phyloP scores from a whole-genome alignment of 2,113 vertebrate genomes.

The Notiomystis cincta region DNA sequence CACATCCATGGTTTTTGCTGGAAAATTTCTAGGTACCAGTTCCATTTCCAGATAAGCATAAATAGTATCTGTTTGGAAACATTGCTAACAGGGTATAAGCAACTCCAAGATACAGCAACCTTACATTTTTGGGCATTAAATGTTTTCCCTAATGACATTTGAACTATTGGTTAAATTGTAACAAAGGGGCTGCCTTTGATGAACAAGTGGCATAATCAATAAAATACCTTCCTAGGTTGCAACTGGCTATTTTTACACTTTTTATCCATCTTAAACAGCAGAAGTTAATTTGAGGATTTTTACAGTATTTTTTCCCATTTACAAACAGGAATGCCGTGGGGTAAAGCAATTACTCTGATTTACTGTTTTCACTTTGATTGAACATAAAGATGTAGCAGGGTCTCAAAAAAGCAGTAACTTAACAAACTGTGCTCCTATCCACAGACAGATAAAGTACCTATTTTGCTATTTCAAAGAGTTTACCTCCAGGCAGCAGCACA shows the following conservation, averaged over 20 bases:
- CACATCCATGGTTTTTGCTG: not conserved
- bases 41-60: conserved; percentile 18
- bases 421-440: conserved; percentile 63
- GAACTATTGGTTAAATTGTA: not conserved
- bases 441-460: conserved; percentile 72
- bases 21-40: not conserved
- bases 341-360: conserved; percentile 78
- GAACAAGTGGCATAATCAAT: conserved; percentile 56
- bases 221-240: conserved; percentile 33
- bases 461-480: conserved; percentile 68
- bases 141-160: conserved; percentile 37
- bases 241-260: conserved; percentile 40
- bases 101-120: not conserved
- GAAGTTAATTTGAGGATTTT: conserved; percentile 73
- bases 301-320: conserved; percentile 69
- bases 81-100: conserved; percentile 11
- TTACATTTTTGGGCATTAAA: conserved; percentile 45
- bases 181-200: conserved; percentile 33
- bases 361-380: conserved; percentile 72
- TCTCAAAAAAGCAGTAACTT: conserved; percentile 68
- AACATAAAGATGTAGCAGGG: conserved; percentile 69
- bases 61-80: conserved; percentile 25
- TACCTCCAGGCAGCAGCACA: conserved; percentile 56
- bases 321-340: conserved; percentile 66
- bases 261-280: conserved; percentile 56